Base-by-base conservation (phyloP, 2,888 invertebrate species). In the Yponomeuta sedellus region DNA sequence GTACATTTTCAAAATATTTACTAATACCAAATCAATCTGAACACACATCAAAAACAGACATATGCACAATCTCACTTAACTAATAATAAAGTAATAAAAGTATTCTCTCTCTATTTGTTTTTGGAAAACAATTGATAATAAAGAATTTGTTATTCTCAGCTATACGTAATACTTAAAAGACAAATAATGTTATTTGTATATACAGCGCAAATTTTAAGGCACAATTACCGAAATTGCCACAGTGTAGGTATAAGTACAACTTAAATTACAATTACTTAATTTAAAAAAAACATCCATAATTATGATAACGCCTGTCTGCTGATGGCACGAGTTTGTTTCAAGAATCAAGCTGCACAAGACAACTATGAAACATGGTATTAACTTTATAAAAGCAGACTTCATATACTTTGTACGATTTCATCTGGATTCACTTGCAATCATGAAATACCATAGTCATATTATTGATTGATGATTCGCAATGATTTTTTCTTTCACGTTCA, bases 1-100 rank as follows among this genome's bases (percentile, higher is more conserved):
- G 66, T 70, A 67, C 70, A 76, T 84, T 88, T 88, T 86, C 78
- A 78, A 83, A 86, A 86, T 88, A 88, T 91, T 89, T 91, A 89
- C 90, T 90, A 88, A 87, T 88, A 81, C 88, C 87, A 89, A 90
- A 89, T 90, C 88, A 88, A 87, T 89, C 88, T 85, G 86, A 88
- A 82, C 64, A 88, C 90, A 89, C 90, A 86, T 88, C 87, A 89
- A 89, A 64, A 89, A 89, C 90, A 88, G 87, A 90, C 90, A 88
- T 89, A 89, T 89, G 88, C 90, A 89, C 89, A 87, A 89, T 91
- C 90, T 90, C 88, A 79, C 90, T 83, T 90, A 87, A 79, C 22
- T 40, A 66, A 56, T 64, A 40, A 64, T 61, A 65, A 74, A 74
- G 76, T 76, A 80, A 81, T 81, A 81, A 79, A 82, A 80, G 77